Evolutionary conservation across 2,113 vertebrate species (phyloP), one percentile per base, ranked within the genome.

Genomic region (Antigone vipio): DNA sequence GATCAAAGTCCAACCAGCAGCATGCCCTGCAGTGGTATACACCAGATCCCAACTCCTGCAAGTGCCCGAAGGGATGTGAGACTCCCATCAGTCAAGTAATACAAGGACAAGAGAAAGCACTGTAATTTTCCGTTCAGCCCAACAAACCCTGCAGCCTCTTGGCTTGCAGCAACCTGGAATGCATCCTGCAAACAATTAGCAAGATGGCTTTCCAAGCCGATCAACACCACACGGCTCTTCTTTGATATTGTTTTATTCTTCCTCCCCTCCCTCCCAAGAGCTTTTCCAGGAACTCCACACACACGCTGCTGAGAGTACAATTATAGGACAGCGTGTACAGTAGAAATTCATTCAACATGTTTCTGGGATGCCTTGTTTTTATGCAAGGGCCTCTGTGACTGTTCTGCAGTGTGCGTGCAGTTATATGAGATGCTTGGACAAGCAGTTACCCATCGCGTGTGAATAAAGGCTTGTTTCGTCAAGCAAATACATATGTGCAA

Each of bases 1-100:
- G 89, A 97, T 97, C 95, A 97, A 97, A 97, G 94, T 56, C 92
- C 78, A 45, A 93, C 66, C 74, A 80, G 76, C 80, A 97, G 85
- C 85, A 72, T 30, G 0, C 85, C 93, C 94, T 92, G 63, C 89
- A 89, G 95, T 83, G 76, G 69, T 53, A 75, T 45, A 81, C 77
- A 94, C 42, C 88, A 92, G 88, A 81, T 89, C 85, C 71, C 83
- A 59, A 58, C 68, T 92, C 81, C 72, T 66, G 60, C 3, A 2
- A 96, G 44, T 38, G 94, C 88, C 87, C 23, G 3, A 59, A 92
- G 92, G 88, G 56, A 42, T 78, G 35, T 27, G 52, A 92, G 87
- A 47, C 63, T 93, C 86, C 35, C 62, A 95, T 95, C 76, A 89
- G 84, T 96, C 94, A 93, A 92, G 78, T 83, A 49, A 74, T 27